phyloP scores from a whole-genome alignment of 2,797 vertebrate genomes.

The Melanotaenia nigrans region DNA sequence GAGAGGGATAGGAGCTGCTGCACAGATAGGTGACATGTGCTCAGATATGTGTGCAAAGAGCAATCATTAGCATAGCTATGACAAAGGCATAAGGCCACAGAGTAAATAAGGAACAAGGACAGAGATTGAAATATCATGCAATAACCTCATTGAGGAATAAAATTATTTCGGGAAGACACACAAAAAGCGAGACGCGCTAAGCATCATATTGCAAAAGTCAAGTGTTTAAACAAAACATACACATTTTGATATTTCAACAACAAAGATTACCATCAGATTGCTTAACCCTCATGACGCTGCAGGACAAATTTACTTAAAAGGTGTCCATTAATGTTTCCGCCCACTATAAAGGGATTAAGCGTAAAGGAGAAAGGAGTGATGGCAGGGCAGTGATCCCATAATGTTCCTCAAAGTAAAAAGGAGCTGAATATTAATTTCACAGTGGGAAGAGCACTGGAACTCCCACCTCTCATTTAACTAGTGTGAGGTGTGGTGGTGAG shows the following conservation, averaged over 20 bases:
- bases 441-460: conserved; percentile 29
- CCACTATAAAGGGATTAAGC: background rate
- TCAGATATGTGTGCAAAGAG: conserved; percentile 31
- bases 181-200: background rate
- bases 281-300: background rate
- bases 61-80: conserved; percentile 25
- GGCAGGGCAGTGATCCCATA: conserved; percentile 34
- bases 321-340: conserved; percentile 12
- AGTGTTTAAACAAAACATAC: background rate
- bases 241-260: background rate
- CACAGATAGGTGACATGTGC: conserved; percentile 38
- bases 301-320: background rate
- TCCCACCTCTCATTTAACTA: conserved; percentile 54
- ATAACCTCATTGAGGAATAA: background rate
- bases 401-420: conserved; percentile 55
- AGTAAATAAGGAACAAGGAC: background rate
- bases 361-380: conserved; percentile 25
- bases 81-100: background rate
- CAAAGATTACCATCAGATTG: background rate
- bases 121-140: conserved; percentile 3
- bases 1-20: conserved; percentile 61
- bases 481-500: background rate
- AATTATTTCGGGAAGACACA: background rate
- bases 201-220: background rate
- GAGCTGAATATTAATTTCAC: conserved; percentile 57